Base-by-base conservation (phyloP, 2,888 invertebrate species). In the Agriopis aurantiaria region DNA sequence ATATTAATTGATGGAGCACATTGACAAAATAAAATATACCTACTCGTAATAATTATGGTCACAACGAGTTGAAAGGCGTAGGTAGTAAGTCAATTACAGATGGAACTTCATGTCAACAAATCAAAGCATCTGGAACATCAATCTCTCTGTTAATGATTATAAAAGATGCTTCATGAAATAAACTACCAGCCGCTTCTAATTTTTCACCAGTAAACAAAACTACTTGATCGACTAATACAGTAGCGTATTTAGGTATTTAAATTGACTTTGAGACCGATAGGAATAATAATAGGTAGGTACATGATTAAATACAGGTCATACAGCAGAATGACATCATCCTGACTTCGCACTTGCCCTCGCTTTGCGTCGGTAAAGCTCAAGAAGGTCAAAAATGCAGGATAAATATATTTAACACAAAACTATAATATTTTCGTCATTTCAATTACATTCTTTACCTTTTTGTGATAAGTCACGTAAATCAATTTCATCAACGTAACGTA, bases 281-380 rank as follows among this genome's bases (percentile, higher is more conserved):
- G 75, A 70, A 73, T 74, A 57, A 74, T 75, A 78, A 79, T 79
- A 43, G 69, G 60, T 72, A 57, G 8, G 17, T 57, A 46, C 11
- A 23, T 46, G 58, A 58, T 58, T 58, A 23, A 33, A 73, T 73
- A 69, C 71, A 60, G 53, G 17, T 8, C 48, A 73, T 73, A 69
- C 71, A 60, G 53, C 23, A 45, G 73, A 63, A 77, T 86, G 85
- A 86, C 82, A 83, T 84, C 86, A 86, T 78, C 73, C 73, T 78
- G 73, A 76, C 75, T 77, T 73, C 72, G 71, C 74, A 68, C 68
- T 70, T 75, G 76, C 75, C 73, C 74, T 78, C 75, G 75, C 68
- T 71, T 72, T 64, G 70, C 53, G 65, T 69, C 62, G 68, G 69
- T 64, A 70, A 70, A 72, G 64, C 68, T 61, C 70, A 33, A 68